phyloP scores from a whole-genome alignment of 2,888 invertebrate species.

The Rhimphoctona megacephalus region DNA sequence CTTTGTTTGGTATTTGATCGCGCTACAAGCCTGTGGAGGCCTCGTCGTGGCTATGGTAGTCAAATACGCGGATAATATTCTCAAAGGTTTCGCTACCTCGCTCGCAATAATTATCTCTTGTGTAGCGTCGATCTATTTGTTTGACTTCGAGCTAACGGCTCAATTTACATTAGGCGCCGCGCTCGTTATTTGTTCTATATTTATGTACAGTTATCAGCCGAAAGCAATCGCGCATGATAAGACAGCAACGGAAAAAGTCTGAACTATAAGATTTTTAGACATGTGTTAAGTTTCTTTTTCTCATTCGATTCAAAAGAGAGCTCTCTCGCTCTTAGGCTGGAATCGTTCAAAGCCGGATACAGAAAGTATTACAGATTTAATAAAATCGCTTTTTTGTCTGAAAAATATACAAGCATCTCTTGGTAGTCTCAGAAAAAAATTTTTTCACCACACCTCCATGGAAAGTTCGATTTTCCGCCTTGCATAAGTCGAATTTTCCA shows the following conservation, averaged over 20 bases:
- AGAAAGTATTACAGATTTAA: not conserved
- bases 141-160: conserved; percentile 94
- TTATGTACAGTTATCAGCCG: conserved; percentile 95
- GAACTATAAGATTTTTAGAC: conserved; percentile 68
- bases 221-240: conserved; percentile 80
- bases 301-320: not conserved
- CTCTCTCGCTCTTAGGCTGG: not conserved
- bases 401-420: not conserved
- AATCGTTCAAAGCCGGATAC: not conserved
- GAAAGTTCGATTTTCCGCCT: too few species aligned
- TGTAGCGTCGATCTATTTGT: conserved; percentile 96
- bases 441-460: too few species aligned
- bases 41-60: conserved; percentile 99
- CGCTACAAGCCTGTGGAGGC: conserved; percentile 97
- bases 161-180: conserved; percentile 94
- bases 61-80: conserved; percentile 99
- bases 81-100: conserved; percentile 99
- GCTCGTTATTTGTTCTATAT: conserved; percentile 97
- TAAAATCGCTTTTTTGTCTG: not conserved
- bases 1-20: conserved; percentile 95
- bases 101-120: conserved; percentile 98
- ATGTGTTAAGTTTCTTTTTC: not conserved
- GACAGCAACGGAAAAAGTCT: conserved; percentile 76
- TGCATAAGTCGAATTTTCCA: too few species aligned
- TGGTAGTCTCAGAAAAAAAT: not conserved